Evolutionary conservation across 1,140 invertebrate genomes (phyloP), one percentile per base, ranked within the genome.

Genomic region (Chironomus striatipennis): DNA sequence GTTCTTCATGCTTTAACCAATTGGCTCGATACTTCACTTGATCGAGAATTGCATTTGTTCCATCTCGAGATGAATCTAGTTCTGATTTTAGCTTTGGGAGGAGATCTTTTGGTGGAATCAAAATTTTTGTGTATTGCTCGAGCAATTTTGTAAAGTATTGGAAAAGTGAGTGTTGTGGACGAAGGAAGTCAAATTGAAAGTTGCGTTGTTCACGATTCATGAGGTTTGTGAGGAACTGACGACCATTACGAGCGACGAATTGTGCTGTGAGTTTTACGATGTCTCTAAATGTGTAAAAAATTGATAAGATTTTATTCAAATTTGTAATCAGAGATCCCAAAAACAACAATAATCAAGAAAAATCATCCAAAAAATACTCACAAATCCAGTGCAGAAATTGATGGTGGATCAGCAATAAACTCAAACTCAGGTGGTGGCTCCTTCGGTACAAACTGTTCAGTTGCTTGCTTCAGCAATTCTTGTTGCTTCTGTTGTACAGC

Each of bases 121-220:
- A 83, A 21, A 98, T 88, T 93, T 99, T 88, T 0, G 97, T 99
- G 79, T 99, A 99, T 79, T 99, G 98, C 79, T 99, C 97, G 18
- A 99, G 85, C 0, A 99, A 85, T 80, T 98, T 96, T 0, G 97
- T 99, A 81, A 99, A 99, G 83, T 99, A 99, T 79, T 95, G 94
- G 83, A 99, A 99, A 0, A 99, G 87, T 1, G 96, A 98, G 85
- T 99, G 98, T 79, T 99, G 97, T 0, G 98, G 98, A 17, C 98
- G 87, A 4, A 99, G 85, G 82, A 99, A 99, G 83, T 99, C 98
- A 87, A 99, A 99, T 79, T 99, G 97, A 80, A 96, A 98, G 83
- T 99, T 99, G 8, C 96, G 86, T 79, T 98, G 96, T 81, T 99
- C 98, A 24, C 96, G 88, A 79, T 98, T 98, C 97, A 99, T 99